Evolutionary conservation across 2,888 invertebrate genomes (phyloP).

Genomic region (Pherbina coryleti): DNA sequence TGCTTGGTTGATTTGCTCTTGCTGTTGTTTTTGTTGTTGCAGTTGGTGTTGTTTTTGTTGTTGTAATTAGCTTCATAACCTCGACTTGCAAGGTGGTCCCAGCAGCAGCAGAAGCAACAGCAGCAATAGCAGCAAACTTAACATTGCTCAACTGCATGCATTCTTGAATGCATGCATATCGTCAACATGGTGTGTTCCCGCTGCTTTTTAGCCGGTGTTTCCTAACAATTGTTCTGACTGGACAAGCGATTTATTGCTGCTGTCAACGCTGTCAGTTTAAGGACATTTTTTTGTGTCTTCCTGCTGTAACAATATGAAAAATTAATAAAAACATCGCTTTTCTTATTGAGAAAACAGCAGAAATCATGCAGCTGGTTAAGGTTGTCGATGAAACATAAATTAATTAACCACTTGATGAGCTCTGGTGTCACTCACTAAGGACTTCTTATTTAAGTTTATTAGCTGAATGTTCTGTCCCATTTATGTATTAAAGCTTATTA

Average conservation of each 20-base stretch:
- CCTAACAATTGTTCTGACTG: conserved; percentile 11
- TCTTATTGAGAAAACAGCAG: too few species aligned
- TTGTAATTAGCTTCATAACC: conserved; percentile 42
- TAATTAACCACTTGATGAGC: too few species aligned
- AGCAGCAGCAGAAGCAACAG: conserved; percentile 21
- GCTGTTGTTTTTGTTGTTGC: conserved; percentile 26
- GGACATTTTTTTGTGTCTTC: too few species aligned
- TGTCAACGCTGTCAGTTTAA: background rate
- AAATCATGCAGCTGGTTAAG: too few species aligned
- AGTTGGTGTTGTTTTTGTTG: conserved; percentile 30
- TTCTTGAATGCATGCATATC: background rate
- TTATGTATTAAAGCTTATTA: too few species aligned
- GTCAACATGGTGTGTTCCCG: too few species aligned
- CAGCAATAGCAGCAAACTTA: conserved; percentile 6
- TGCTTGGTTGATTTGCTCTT: background rate
- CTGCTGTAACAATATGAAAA: too few species aligned
- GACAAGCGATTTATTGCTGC: conserved; percentile 18
- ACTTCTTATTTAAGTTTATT: too few species aligned
- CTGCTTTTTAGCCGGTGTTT: background rate
- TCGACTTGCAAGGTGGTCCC: conserved; percentile 52
- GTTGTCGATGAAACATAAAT: too few species aligned
- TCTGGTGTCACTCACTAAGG: too few species aligned
- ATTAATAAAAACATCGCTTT: too few species aligned
- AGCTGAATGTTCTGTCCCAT: too few species aligned
- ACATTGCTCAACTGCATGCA: conserved; percentile 16